Base-by-base conservation (phyloP, 1,140 invertebrate species). In the Drosophila ananassae region DNA sequence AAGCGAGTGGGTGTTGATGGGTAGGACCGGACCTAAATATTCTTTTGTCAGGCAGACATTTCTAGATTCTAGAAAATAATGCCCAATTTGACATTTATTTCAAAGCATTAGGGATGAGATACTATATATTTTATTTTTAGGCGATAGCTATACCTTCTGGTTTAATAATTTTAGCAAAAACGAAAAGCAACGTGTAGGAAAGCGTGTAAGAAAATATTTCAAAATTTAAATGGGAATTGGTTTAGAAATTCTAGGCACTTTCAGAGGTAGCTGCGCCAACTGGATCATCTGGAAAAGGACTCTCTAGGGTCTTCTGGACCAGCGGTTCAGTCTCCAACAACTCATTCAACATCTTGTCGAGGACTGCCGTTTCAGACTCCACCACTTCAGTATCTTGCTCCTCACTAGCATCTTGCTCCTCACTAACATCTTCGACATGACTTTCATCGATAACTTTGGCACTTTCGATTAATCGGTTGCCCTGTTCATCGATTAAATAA, bases 1-100 rank as follows among this genome's bases (percentile, higher is more conserved):
- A 64, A 30, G 12, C 72, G 60, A 58, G 71, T 74, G 72, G 72
- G 72, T 75, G 72, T 53, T 75, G 72, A 75, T 75, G 60, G 72
- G 30, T 53, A 17, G 17, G 17, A 0, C 17, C 17, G 21, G n/a
- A 22, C 41, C 41, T 13, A n/a, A 75, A 62, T 30, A 60, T 71
- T 71, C 46, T 58, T 61, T 79, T 77, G 67, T 71, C 72, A 76
- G 54, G 44, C 75, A 44, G 79, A 56, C 48, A 46, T 55, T n/a
- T 32, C 48, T 53, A 21, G 28, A 4, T 54, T 57, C 73, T 85
- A 63, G 58, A 34, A 72, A 76, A 67, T 28, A 64, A 52, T 44
- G 75, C 59, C 51, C 28, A 48, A 57, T 77, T 67, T 73, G 74
- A 52, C 74, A 73, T 61, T 73, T 51, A 46, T 53, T 12, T 73